phyloP scores from a whole-genome alignment of 2,797 vertebrate species.

The Leptatherina wallacei region DNA sequence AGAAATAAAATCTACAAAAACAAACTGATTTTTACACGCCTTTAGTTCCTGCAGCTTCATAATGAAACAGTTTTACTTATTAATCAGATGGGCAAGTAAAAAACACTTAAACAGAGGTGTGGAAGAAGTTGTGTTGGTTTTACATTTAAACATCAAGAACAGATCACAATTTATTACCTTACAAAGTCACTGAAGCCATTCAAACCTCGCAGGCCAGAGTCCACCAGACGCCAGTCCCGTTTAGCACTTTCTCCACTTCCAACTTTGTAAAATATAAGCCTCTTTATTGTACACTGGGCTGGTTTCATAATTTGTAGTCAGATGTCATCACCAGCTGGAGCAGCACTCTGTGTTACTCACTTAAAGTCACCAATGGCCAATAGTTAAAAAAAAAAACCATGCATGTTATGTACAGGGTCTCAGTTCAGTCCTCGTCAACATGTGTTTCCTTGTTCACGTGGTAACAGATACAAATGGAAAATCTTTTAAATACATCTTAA shows the following conservation, averaged over 20 bases:
- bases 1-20: neutral
- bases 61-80: neutral
- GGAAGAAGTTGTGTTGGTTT: conserved; percentile 47
- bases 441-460: neutral
- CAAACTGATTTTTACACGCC: neutral
- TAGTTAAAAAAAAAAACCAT: conserved; percentile 52
- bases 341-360: conserved; percentile 19
- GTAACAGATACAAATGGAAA: conserved; percentile 11
- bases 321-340: conserved; percentile 36
- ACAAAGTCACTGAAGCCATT: conserved; percentile 35
- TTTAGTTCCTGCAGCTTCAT: conserved; percentile 14
- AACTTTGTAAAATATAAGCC: conserved; percentile 31
- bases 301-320: conserved; percentile 48
- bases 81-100: neutral
- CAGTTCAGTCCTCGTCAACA: conserved; percentile 1
- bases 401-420: conserved; percentile 62
- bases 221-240: conserved; percentile 26
- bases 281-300: conserved; percentile 43
- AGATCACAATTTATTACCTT: conserved; percentile 52
- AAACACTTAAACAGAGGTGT: conserved; percentile 49
- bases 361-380: conserved; percentile 20
- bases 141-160: conserved; percentile 54
- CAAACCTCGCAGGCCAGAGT: conserved; percentile 27
- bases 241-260: conserved; percentile 33
- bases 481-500: conserved; percentile 5